Evolutionary conservation across 2,113 vertebrate species (phyloP), one percentile per base, ranked within the genome.

Genomic region (Anas platyrhynchos): DNA sequence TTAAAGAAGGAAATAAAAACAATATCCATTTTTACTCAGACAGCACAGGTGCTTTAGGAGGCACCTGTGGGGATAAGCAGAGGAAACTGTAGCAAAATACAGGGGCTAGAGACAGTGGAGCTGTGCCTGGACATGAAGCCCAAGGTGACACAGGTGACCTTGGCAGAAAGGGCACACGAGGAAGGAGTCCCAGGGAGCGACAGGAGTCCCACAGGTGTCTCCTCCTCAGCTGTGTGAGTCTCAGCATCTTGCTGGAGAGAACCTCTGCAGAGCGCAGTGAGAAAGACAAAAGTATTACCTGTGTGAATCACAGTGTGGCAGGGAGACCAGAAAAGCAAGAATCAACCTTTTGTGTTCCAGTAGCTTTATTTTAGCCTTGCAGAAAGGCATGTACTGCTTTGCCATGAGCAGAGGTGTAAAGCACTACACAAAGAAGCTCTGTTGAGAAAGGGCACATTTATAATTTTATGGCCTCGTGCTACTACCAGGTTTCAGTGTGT

Each of bases 381-480:
- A 54, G 55, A n/a, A 56, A 18, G 43, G 20, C n/a, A 81, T 3
- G 2, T 34, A 1, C 13, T 59, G 73, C 52, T 78, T 22, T 72
- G 83, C 76, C 75, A 17, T 11, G n/a, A 71, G 59, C 56, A 94
- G 59, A 38, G n/a, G 16, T 23, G 71, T 16, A 41, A 72, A 55
- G 58, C 74, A 25, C 78, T 6, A 32, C 55, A 58, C 67, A 76
- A 26, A 62, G 65, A 5, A 67, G 36, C n/a, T 58, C 50, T 26
- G 3, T 0, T 18, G 36, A 2, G 0, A 25, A 41, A 3, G 31
- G 66, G 52, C 61, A 78, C 21, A 4, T n/a, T 9, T 3, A 16
- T 0, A 12, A 50, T 44, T 69, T 34, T 13, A 13, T 50, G 78
- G 76, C 74, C 55, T 83, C 56, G 69, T 23, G 61, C 7, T 63